Percentiles rank a stretch among this genome's conserved stretches.
Conservation (phyloP, 2,888 invertebrate genomes). For the Nymphalis polychloros region DNA sequence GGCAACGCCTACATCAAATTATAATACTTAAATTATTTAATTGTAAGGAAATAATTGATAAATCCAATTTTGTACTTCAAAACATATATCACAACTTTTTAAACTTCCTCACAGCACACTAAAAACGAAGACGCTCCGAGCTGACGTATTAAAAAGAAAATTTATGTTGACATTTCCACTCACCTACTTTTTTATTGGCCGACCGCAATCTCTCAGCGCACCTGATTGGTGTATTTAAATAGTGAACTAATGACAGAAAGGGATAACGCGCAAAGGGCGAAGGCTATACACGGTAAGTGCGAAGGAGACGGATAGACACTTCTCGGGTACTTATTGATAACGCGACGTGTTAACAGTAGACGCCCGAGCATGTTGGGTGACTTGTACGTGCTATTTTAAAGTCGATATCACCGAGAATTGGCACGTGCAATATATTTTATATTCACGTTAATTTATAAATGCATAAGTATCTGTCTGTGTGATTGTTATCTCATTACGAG, state of each 20-base stretch:
- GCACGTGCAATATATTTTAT: slow-evolving; percentile 25
- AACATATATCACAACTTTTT: not conserved
- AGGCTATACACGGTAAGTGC: slow-evolving; percentile 47
- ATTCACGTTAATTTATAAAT: not conserved
- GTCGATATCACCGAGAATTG: slow-evolving; percentile 52
- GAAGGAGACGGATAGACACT: slow-evolving; percentile 74
- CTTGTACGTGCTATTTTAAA: slow-evolving; percentile 54
- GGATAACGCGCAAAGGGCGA: slow-evolving; percentile 55
- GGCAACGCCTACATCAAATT: not conserved
- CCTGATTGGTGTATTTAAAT: slow-evolving; percentile 74
- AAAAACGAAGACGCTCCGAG: slow-evolving; percentile 37
- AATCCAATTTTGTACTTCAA: not conserved
- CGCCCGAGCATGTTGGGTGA: slow-evolving; percentile 65
- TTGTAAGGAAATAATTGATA: not conserved
- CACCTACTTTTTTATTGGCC: slow-evolving; percentile 77
- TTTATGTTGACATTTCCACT: slow-evolving; percentile 76
- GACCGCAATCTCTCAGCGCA: slow-evolving; percentile 56
- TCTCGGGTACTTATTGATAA: slow-evolving; percentile 74
- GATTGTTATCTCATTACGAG: too few species aligned
- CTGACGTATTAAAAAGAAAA: slow-evolving; percentile 64
- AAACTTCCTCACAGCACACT: not conserved
- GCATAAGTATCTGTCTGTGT: too few species aligned
- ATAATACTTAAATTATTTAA: not conserved
- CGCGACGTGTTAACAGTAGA: slow-evolving; percentile 66
- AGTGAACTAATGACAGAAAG: slow-evolving; percentile 64